Evolutionary conservation across 2,113 vertebrate species (phyloP).

Genomic region (Caloenas nicobarica): DNA sequence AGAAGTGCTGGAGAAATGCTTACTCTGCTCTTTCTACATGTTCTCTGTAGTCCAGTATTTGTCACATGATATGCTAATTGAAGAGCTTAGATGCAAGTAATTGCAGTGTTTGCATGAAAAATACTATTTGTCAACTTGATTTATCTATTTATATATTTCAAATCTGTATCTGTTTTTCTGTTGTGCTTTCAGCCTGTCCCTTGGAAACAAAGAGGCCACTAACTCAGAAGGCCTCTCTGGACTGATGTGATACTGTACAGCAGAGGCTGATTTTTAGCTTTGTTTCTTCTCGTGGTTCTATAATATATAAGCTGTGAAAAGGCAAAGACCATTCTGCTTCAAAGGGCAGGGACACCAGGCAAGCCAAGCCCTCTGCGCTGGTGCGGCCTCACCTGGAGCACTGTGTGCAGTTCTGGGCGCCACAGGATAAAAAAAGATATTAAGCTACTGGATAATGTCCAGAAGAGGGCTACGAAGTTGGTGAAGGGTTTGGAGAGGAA

Average conservation of each 20-base stretch:
- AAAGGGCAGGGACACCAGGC: neutral
- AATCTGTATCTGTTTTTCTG: neutral
- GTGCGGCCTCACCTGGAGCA: no score
- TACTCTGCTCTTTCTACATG: neutral
- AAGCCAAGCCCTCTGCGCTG: neutral
- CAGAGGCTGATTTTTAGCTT: neutral
- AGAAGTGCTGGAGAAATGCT: neutral
- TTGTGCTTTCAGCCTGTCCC: neutral
- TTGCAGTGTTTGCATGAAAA: neutral
- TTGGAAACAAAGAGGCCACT: neutral
- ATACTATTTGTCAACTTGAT: neutral
- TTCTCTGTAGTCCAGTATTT: neutral
- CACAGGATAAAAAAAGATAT: no score
- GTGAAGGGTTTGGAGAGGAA: no score
- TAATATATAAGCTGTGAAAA: neutral
- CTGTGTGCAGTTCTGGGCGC: no score
- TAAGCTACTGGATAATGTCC: no score
- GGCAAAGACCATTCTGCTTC: neutral
- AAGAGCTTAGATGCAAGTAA: neutral
- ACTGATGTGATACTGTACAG: neutral
- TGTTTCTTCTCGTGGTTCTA: neutral
- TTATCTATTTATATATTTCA: neutral
- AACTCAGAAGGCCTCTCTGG: neutral
- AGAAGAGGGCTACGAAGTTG: no score
- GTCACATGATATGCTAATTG: neutral